Base-by-base conservation (phyloP, 2,113 vertebrate genomes). In the Dicerorhinus sumatrensis region DNA sequence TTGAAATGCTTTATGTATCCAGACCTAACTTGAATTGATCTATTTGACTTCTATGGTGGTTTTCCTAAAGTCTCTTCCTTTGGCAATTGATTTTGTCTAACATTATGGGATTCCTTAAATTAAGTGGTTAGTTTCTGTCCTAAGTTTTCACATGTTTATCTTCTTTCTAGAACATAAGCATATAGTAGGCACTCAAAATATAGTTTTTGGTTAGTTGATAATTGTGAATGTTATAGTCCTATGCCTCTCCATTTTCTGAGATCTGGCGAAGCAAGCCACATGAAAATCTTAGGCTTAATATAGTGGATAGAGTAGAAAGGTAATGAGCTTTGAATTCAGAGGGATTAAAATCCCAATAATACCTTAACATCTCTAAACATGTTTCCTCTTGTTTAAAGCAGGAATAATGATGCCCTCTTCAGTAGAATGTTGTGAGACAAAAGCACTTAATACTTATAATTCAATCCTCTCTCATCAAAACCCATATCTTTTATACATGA, bases 151-250 rank as follows among this genome's bases (percentile, higher is more conserved):
- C 25, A 48, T 33, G 42, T 48, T 56, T 65, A 58, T 58, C 27
- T 77, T 80, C 63, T 89, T 87, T 87, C 39, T 81, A 73, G 65
- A 96, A 67, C 75, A 76, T 42, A 27, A 69, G 6, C 33, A 70
- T 46, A n/a, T 82, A 51, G 12, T 76, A 75, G 39, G 5, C 27
- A n/a, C 77, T 73, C 31, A 51, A 91, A 89, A 56, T 36, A 27
- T 29, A 77, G 42, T 42, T 80, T 27, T 48, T 84, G 77, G 77
- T 70, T 77, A 67, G 10, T 36, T 94, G 54, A 76, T 54, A 92
- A 92, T 82, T 83, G 33, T 88, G n/a, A 96, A 62, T 88, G n/a
- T 89, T 81, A 42, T 27, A 56, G 9, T 94, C 13, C 29, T 60
- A 16, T n/a, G 16, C 21, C 27, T 83, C 29, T 83, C 36, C 51